Base-by-base conservation (phyloP, 2,888 invertebrate genomes). In the Latrodectus hesperus region DNA sequence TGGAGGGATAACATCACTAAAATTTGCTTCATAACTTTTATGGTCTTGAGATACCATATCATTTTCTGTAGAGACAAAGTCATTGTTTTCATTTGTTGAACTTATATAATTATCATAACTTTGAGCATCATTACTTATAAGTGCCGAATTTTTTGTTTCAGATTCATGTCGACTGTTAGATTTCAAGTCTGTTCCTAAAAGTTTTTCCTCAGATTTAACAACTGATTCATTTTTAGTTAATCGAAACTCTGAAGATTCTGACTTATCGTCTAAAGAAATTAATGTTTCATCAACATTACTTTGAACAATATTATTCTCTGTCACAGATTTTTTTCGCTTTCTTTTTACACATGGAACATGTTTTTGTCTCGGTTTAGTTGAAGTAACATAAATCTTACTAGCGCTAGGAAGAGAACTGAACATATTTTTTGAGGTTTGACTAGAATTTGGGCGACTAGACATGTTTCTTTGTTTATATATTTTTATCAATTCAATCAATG, bases 331-430 rank as follows among this genome's bases (percentile, higher is more conserved):
- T 52, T 73, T 87, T 8, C 81, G 72, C 52, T 60, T 76, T 70
- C 72, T 77, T 51, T 77, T 81, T 16, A 77, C 67, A 60, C 81
- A 75, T 16, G 68, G 65, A 12, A 74, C 26, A 49, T 38, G 65
- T 70, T 84, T 88, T 60, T 84, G 83, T 9, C 67, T 55, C 6
- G 75, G 9, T 80, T 88, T 88, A 10, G 53, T 49, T 5, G 84
- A 65, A 72, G 52, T 76, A 12, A 74, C 76, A 38, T 88, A 88
- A n/a, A 88, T 81, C 76, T 88, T 88, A 16, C 79, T 84, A 10
- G 88, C 88, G 65, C 88, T 84, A 17, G 88, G 84, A 16, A 88
- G 65, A n/a, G 88, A 88, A 72, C 88, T 88, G 52, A 73, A 88
- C 88, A 88, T 88, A 51, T 11, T 81, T 60, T 60, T 60, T n/a